phyloP scores from a whole-genome alignment of 1,140 invertebrate genomes.

The Diachasma alloeum region DNA sequence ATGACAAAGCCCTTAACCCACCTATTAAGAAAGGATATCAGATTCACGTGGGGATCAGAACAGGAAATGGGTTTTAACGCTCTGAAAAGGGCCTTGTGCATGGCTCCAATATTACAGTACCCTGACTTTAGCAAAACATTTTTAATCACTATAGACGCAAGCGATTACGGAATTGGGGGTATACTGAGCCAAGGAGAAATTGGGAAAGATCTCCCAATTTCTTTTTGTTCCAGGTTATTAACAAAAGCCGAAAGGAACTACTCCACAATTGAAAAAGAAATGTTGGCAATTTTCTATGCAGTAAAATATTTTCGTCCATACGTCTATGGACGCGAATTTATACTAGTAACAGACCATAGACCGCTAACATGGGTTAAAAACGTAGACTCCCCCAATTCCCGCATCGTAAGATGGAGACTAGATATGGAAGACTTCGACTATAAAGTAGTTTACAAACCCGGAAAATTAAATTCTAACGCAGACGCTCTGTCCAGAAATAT shows the following conservation, averaged over 20 bases:
- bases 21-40: no score
- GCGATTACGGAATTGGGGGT: not conserved
- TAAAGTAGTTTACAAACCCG: not conserved
- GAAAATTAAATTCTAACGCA: not conserved
- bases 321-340: not conserved
- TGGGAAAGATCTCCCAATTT: not conserved
- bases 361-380: not conserved
- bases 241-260: not conserved
- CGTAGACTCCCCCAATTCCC: not conserved
- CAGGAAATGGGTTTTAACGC: not conserved
- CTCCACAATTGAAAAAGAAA: not conserved
- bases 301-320: not conserved
- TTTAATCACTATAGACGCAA: not conserved
- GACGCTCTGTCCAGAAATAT: no score
- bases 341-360: constrained; percentile 1
- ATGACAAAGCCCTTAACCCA: no score
- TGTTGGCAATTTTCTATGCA: not conserved
- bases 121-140: not conserved
- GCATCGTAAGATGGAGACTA: not conserved
- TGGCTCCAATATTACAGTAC: not conserved
- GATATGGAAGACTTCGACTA: not conserved
- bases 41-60: no score
- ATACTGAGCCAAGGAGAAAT: not conserved
- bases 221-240: not conserved
- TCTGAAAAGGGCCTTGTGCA: not conserved